These are phyloP conservation scores for Melanostoma scalare DNA, from an alignment of 2,888 invertebrate species.

Conservation along the genomic window DNA sequence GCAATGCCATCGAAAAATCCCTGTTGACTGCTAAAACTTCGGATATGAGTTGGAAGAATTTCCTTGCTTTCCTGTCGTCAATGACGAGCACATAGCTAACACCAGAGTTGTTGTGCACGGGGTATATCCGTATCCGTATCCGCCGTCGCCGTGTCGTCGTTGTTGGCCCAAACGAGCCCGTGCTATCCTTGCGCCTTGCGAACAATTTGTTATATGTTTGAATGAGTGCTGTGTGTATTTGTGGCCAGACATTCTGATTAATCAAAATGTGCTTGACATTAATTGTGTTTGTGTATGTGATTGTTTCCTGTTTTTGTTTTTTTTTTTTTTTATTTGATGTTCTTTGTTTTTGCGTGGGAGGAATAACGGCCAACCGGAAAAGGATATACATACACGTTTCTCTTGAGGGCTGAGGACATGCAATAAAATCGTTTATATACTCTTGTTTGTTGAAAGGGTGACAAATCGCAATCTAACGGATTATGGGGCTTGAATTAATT, in stretches of 20 bases:
- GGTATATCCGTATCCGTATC: neutral
- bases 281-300: constrained; percentile 61
- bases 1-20: constrained; percentile 67
- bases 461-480: constrained; percentile 54
- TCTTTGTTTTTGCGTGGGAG: constrained; percentile 9
- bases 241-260: constrained; percentile 67
- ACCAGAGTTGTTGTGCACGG: constrained; percentile 3
- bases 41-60: constrained; percentile 67
- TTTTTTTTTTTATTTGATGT: neutral
- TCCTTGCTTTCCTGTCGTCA: constrained; percentile 64
- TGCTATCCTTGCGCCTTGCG: constrained; percentile 21
- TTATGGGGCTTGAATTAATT: constrained; percentile 38
- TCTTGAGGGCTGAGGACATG: constrained; percentile 42
- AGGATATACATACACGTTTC: constrained; percentile 42
- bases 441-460: constrained; percentile 31
- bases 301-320: constrained; percentile 41
- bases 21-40: constrained; percentile 54
- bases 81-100: neutral
- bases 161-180: neutral
- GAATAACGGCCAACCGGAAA: constrained; percentile 37
- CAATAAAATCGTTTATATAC: constrained; percentile 55
- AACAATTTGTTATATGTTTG: constrained; percentile 57
- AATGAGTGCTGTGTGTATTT: constrained; percentile 46
- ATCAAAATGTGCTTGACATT: constrained; percentile 68
- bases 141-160: constrained; percentile 2